Percentiles rank a stretch among this genome's conserved stretches.
These are phyloP conservation scores for Araneus ventricosus DNA, from an alignment of 1,140 invertebrate species.

Conservation along the genomic window DNA sequence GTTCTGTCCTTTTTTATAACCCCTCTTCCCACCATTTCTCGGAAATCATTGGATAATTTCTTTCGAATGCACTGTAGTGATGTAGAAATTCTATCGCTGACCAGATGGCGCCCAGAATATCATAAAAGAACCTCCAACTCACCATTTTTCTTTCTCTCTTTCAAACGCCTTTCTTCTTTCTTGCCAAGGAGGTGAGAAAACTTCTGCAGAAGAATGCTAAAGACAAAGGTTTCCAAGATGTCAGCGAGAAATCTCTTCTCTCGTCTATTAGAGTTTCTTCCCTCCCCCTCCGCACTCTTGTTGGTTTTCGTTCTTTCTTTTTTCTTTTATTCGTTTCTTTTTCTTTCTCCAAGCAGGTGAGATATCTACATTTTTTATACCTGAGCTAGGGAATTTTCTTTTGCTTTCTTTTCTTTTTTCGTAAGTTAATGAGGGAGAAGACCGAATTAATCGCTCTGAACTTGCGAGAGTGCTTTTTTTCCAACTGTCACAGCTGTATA, in stretches of 20 bases:
- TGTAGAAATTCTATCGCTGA: background rate
- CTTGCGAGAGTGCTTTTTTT: constrained; percentile 24
- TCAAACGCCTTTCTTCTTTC: constrained; percentile 2
- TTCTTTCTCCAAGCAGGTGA: background rate
- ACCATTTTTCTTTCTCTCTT: constrained; percentile 26
- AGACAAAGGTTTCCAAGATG: constrained; percentile 61
- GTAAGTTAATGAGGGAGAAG: constrained; percentile 56
- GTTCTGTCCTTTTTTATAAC: no score
- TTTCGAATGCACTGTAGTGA: background rate
- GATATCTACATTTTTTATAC: constrained; percentile 28
- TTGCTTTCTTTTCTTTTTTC: background rate
- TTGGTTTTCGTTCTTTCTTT: constrained; percentile 23
- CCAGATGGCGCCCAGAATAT: constrained; percentile 59
- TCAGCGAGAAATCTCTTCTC: constrained; percentile 26
- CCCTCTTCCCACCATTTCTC: background rate
- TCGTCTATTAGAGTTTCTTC: constrained; percentile 22
- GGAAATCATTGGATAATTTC: constrained; percentile 37
- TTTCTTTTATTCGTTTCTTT: constrained; percentile 15
- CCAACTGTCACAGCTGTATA: constrained; percentile 51
- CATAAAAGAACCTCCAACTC: constrained; percentile 25
- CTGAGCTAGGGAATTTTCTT: background rate
- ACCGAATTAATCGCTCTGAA: constrained; percentile 60
- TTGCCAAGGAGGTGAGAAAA: constrained; percentile 8
- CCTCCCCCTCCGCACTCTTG: background rate
- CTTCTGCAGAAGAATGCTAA: constrained; percentile 26